Evolutionary conservation across 1,140 invertebrate genomes (phyloP), one percentile per base, ranked within the genome.

Genomic region (Luehdorfia chinensis): DNA sequence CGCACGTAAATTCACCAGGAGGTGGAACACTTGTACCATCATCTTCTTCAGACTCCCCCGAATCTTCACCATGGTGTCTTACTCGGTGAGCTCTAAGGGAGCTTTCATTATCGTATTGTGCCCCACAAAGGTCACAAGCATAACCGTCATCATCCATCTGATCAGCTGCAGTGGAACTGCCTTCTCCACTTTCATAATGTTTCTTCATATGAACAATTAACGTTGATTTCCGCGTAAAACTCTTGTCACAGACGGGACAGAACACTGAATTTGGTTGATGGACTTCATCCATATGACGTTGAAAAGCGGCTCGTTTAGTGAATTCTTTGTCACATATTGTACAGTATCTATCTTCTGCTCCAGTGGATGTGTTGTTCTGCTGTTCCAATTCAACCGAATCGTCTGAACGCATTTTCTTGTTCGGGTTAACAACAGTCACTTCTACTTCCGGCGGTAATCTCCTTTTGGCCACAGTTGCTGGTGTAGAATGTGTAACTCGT

Each of bases 311-410:
- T 11, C 86, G 79, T 58, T 91, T 90, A 0, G 87, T 87, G 37
- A 90, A 90, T 25, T 89, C 81, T 30, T 89, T 90, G 1, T 88
- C 89, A 47, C 90, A 91, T 2, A 90, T 78, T 6, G 87, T 87
- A 47, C 90, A 91, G 51, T 90, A 89, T 13, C 88, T 68, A 1
- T 90, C 89, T 4, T 87, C 87, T 4, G 61, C 15, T 1, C 63
- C 61, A 4, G 60, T 51, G 0, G 65, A 57, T 6, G 56, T 47
- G 36, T 61, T 53, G 18, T 55, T 70, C 27, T 73, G 69, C 7
- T 73, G 65, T 9, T 77, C 73, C 47, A 72, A 47, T 27, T 86
- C 84, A 2, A 84, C 52, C 0, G 83, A 80, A 36, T 85, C 81
- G 30, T 87, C 85, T 0, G 78, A 81, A 0, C 81, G 74, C 47